phyloP scores from a whole-genome alignment of 2,113 vertebrate genomes.

The Myrmecobius fasciatus region DNA sequence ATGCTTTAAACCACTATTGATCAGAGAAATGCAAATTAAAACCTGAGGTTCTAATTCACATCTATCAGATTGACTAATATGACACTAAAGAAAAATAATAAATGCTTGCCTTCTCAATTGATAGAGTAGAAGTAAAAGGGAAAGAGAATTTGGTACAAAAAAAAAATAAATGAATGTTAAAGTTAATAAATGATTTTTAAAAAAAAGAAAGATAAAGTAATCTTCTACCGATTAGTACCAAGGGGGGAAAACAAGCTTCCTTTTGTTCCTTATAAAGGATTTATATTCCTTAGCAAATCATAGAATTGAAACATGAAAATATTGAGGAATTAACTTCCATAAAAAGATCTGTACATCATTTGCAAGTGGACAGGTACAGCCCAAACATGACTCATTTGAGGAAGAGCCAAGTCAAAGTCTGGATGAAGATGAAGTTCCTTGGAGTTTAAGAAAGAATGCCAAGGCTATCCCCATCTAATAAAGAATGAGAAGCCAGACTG shows the following conservation, averaged over 20 bases:
- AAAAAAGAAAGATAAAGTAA: neutral
- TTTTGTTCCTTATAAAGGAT: neutral
- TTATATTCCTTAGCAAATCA: neutral
- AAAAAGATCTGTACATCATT: neutral
- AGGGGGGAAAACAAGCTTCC: neutral
- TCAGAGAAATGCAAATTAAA: neutral
- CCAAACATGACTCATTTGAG: too few species aligned
- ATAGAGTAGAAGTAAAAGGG: too few species aligned
- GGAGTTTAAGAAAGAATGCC: neutral
- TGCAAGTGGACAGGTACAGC: too few species aligned
- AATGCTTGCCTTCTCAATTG: neutral
- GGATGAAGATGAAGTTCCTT: neutral
- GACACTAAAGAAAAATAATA: neutral
- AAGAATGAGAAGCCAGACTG: neutral
- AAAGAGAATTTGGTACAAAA: neutral
- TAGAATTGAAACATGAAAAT: neutral
- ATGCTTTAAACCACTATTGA: neutral
- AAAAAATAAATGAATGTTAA: neutral
- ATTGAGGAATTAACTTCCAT: neutral
- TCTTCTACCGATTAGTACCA: neutral
- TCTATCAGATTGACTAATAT: neutral
- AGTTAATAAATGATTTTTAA: neutral
- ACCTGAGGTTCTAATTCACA: neutral
- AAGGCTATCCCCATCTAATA: neutral
- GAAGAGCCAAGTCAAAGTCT: neutral